phyloP scores from a whole-genome alignment of 2,113 vertebrate genomes.

The Planiliza haematocheilus region DNA sequence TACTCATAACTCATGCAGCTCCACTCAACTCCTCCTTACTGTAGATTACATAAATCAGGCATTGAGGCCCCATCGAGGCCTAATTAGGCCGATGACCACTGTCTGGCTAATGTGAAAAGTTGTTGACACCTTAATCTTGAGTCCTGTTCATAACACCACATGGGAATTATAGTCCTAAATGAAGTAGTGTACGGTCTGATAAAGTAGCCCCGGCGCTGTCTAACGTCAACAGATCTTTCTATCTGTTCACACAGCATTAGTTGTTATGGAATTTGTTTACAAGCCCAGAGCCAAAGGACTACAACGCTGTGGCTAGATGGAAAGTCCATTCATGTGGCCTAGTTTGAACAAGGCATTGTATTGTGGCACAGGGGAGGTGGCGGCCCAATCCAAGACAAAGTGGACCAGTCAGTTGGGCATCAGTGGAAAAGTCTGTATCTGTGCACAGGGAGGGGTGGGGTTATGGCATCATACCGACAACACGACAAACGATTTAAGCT shows the following conservation, averaged over 20 bases:
- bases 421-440: slow-evolving; percentile 29
- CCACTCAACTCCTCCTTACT: slow-evolving; percentile 5
- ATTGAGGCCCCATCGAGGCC: not conserved
- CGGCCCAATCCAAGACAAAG: slow-evolving; percentile 58
- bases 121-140: slow-evolving; percentile 26
- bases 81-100: slow-evolving; percentile 21
- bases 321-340: slow-evolving; percentile 72
- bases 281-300: slow-evolving; percentile 52
- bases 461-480: slow-evolving; percentile 24
- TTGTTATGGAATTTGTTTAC: slow-evolving; percentile 66
- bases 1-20: not conserved
- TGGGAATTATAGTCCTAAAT: not conserved
- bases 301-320: slow-evolving; percentile 38
- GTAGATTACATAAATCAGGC: slow-evolving; percentile 12
- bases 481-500: not conserved
- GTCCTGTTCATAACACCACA: not conserved
- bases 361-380: slow-evolving; percentile 60
- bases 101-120: slow-evolving; percentile 2
- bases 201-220: not conserved
- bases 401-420: slow-evolving; percentile 56
- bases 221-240: not conserved
- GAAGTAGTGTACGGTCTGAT: not conserved
- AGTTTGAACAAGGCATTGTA: slow-evolving; percentile 73
- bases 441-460: not conserved
- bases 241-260: slow-evolving; percentile 19